A percentile compares a stretch with the other conserved stretches of the same genome.
phyloP scores from a whole-genome alignment of 2,888 invertebrate genomes.

The Napeogenes inachia region DNA sequence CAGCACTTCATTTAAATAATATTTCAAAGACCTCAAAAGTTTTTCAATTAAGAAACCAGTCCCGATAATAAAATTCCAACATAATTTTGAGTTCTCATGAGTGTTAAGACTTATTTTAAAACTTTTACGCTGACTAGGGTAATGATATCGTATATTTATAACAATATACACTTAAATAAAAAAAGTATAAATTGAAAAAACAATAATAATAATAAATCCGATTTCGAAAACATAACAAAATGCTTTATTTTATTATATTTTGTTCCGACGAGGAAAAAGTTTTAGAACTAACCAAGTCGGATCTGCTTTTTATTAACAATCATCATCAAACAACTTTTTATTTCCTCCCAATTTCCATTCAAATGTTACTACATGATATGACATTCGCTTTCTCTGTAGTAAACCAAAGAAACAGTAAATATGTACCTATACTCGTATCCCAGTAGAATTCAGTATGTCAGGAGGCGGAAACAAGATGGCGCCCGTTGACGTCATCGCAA shows the following conservation, averaged over 20 bases:
- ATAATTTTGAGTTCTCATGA: constrained; percentile 40
- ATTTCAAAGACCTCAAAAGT: constrained; percentile 54
- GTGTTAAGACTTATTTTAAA: constrained; percentile 21
- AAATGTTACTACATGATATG: neutral
- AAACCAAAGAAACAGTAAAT: constrained; percentile 3
- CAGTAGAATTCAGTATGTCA: constrained; percentile 4
- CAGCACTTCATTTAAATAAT: constrained; percentile 37
- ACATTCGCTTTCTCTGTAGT: neutral
- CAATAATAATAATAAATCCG: too few relatives aligned
- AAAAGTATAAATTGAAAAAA: too few relatives aligned
- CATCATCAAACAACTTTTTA: neutral
- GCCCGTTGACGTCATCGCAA: constrained; percentile 4
- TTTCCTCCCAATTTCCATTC: neutral
- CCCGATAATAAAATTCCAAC: constrained; percentile 66
- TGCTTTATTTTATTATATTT: too few relatives aligned
- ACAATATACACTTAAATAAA: too few relatives aligned
- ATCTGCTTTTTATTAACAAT: too few relatives aligned
- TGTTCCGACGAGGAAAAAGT: too few relatives aligned
- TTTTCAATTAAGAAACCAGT: constrained; percentile 67
- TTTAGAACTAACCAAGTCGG: too few relatives aligned
- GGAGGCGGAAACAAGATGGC: constrained; percentile 6
- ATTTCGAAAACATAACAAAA: too few relatives aligned
- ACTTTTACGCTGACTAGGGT: constrained; percentile 1
- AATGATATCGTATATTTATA: neutral
- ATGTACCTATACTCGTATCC: constrained; percentile 1